Base-by-base conservation (phyloP, 2,113 vertebrate species). In the Muntiacus muntjak region DNA sequence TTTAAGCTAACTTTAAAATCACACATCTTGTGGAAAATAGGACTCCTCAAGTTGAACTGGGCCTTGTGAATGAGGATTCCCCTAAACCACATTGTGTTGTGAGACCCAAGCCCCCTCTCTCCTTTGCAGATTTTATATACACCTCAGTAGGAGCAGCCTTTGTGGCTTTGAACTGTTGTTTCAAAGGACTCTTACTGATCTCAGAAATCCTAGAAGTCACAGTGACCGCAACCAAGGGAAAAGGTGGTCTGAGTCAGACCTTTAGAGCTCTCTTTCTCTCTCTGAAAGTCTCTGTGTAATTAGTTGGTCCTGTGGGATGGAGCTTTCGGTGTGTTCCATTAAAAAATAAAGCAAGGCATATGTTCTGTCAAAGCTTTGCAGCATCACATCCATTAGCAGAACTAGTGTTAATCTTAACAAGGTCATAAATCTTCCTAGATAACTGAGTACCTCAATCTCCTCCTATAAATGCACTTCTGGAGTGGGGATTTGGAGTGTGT, bases 341-440 rank as follows among this genome's bases (percentile, higher is more conserved):
- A 91, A 93, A 96, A 97, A 93, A 87, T 79, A 97, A 97, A 96
- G 71, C 67, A 92, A 95, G 96, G 96, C 83, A 30, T 87, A 67
- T 92, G 93, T 93, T 87, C 95, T 87, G 57, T 89, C 78, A 62
- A 47, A 76, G 89, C 83, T 96, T 58, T 94, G 40, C 83, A 33
- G 79, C 83, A 45, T 84, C 50, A 6, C 43, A 82, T 93, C 74
- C 89, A 95, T 97, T 97, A 97, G 79, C 55, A 78, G 87, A 95
- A 94, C 58, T 94, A 82, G 62, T 94, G 98, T 97, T 97, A 25
- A 87, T 60, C 67, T 97, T 62, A 89, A 84, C 86, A 97, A 95
- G 88, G 52, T 91, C 89, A 87, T 95, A 91, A 94, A 98, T 95
- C 98, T 97, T 96, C 86, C 78, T 76, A 85, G 62, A 87, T 82